Evolutionary conservation across 2,888 invertebrate genomes (phyloP), one percentile per base, ranked within the genome.

Genomic region (Ochlodes sylvanus): DNA sequence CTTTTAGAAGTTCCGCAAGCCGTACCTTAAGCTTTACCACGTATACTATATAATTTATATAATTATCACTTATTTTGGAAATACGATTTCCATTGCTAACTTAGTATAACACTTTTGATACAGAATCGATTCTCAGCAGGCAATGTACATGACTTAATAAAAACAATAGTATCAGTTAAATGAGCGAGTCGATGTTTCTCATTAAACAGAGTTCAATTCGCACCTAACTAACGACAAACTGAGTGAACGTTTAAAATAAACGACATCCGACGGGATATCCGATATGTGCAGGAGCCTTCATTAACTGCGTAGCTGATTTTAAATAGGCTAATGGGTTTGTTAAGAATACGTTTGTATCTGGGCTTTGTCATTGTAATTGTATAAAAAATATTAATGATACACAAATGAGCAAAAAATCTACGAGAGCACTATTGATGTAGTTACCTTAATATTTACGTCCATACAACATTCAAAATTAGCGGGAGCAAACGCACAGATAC

Each of bases 201-300:
- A 69, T 69, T 69, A 69, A 58, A 64, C 58, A 54, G n/a, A 56
- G 61, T 66, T 66, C 52, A 55, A 54, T 69, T 69, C 62, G 42
- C 69, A 69, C 68, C 61, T 65, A 69, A 69, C 61, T 65, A 64
- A 65, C 47, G 55, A 61, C 55, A 65, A 69, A 69, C 69, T 69
- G 65, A 69, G 54, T 61, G 64, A 60, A 44, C 60, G 58, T 69
- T 69, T 54, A 54, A 66, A 60, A 66, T 60, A 66, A 60, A 66
- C 42, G 60, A 60, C 19, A 50, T 52, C 42, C 32, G 44, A 57
- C 34, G 50, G 50, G 50, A 65, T 58, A 41, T 64, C 56, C 56
- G 44, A 27, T 55, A 42, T 32, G 64, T 64, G 47, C 56, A 17
- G 15, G 42, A 50, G 32, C 27, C 17, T 21, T 57, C 41, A 19